Evolutionary conservation across 1,140 invertebrate species (phyloP), one percentile per base, ranked within the genome.

Genomic region (Hyles euphorbiae): DNA sequence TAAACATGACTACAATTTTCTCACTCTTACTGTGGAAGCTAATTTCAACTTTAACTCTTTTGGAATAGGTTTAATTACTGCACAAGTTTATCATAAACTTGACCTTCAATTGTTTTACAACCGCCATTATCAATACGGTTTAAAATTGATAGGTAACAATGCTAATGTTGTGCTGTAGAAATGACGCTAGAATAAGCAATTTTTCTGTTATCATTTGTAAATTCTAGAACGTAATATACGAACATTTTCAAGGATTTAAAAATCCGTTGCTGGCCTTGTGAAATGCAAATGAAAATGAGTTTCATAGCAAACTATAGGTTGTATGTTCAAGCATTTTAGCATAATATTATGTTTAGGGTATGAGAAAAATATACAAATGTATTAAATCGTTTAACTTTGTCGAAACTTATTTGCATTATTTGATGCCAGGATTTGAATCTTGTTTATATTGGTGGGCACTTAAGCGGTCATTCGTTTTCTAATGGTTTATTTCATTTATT

Each of bases 1-100:
- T 80, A 75, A 79, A 79, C 73, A 74, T 76, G 61, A 71, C 65
- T 66, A 70, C 47, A 63, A 52, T 60, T 60, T 61, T 60, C 60
- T 62, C 47, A 46, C 54, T 53, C 36, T 50, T 34, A 44, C 11
- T 54, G 11, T 1, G 49, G 43, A 49, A 40, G 32, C 12, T 10
- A 59, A 56, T 61, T 40, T 63, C n/a, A 49, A 53, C 58, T 52
- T 64, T 69, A 66, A 59, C 43, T 2, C 54, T 47, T 49, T 58
- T 2, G 8, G 5, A 22, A 53, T 61, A 63, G 45, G 51, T 58
- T 61, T 34, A 60, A 34, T 56, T 58, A 33, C 58, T 66, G 12
- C 44, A 57, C 53, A 44, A 11, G 10, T 43, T 10, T 48, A 44
- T 48, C 53, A 58, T 52, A 61, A 46, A 11, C 33, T 44, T 58